These are phyloP conservation scores for Pemphredon lugubris DNA, from an alignment of 2,888 invertebrate genomes.

Conservation along the genomic window DNA sequence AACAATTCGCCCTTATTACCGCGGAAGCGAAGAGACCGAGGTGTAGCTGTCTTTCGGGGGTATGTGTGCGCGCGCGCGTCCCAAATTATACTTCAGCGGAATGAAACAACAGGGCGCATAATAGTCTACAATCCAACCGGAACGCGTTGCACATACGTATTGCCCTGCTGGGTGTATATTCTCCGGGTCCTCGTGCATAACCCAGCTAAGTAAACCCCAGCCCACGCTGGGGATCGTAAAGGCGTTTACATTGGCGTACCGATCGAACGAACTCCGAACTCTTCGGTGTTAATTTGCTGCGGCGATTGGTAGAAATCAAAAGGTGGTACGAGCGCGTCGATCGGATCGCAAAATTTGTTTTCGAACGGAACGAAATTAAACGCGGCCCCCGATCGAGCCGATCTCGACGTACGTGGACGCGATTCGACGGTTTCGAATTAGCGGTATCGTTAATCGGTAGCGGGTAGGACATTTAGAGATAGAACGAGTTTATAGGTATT, in stretches of 20 bases:
- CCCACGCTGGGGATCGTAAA: conserved; percentile 62
- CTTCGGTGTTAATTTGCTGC: conserved; percentile 27
- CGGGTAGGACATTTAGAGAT: neutral
- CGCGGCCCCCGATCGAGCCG: neutral
- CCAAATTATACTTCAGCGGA: conserved; percentile 45
- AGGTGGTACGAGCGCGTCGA: neutral
- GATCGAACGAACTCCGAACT: conserved; percentile 20
- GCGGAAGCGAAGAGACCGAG: conserved; percentile 1
- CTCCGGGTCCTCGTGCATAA: conserved; percentile 48
- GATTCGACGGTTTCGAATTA: conserved; percentile 37
- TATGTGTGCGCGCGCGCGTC: conserved; percentile 47
- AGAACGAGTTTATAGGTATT: conserved; percentile 33
- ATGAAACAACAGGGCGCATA: conserved; percentile 50
- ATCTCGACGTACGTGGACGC: neutral
- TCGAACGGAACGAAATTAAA: neutral
- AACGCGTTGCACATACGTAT: conserved; percentile 9
- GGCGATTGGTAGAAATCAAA: neutral
- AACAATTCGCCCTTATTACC: no score
- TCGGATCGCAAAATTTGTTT: conserved; percentile 6
- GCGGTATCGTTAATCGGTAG: conserved; percentile 37
- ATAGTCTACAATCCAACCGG: conserved; percentile 51
- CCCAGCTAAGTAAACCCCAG: conserved; percentile 61
- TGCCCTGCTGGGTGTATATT: conserved; percentile 19
- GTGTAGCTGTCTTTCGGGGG: conserved; percentile 22
- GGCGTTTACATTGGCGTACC: conserved; percentile 57